Evolutionary conservation across 2,113 vertebrate genomes (phyloP), one percentile per base, ranked within the genome.

Genomic region (Poecilia latipinna): DNA sequence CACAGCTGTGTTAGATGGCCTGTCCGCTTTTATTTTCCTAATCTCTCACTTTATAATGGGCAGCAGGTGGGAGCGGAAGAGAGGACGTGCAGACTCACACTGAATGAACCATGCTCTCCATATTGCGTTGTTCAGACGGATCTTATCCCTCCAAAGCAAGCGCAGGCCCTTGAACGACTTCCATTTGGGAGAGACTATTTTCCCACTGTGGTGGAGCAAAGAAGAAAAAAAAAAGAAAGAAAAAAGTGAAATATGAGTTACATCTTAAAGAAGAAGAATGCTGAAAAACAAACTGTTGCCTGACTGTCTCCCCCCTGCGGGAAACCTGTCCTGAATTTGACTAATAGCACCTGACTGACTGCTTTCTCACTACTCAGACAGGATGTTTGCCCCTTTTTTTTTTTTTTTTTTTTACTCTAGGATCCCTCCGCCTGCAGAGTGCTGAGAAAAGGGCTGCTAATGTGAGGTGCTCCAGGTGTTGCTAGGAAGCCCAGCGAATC

Each of bases 101-200:
- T 99, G 97, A 79, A 96, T 97, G 84, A 97, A 98, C 98, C 98
- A 99, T 0, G 97, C 97, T 91, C 98, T 97, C 98, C 98, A 99
- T 91, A 99, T 99, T 1, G 96, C 97, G 0, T 99, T 99, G 94
- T 99, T 99, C 86, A 99, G 95, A 3, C 97, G 97, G 71, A 99
- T 99, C 93, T 99, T 99, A 85, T 99, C 98, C 70, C 96, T 90
- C 94, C 97, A 99, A 65, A 98, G 95, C 84, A 99, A 81, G 65
- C 95, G 93, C 89, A 98, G 94, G 4, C 98, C 98, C 86, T 99
- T 99, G 90, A 99, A 99, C 71, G 97, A 97, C 94, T 99, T 99
- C 98, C 98, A 99, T 87, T 99, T 99, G 3, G 98, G 98, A 51
- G 98, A 99, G 3, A 97, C 97, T 70, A 99, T 94, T 81, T 97